Percentiles rank a stretch among this genome's conserved stretches.
Evolutionary conservation across 1,140 invertebrate species (phyloP).

Genomic region (Phymorhynchus buccinoides): DNA sequence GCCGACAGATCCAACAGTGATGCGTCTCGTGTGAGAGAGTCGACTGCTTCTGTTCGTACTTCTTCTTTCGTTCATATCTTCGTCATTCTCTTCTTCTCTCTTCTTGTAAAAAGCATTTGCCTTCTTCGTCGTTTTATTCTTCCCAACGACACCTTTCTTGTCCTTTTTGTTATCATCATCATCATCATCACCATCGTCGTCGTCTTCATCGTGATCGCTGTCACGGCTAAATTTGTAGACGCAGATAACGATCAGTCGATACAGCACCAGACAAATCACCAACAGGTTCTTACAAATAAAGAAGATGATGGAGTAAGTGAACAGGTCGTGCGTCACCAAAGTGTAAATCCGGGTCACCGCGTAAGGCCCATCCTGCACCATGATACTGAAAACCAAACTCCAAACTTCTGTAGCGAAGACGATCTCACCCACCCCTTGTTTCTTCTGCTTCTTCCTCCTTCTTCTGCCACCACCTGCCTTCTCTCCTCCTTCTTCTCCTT

Average conservation of each 20-base stretch:
- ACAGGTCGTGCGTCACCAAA: slow-evolving; percentile 76
- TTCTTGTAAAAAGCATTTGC: too few relatives aligned
- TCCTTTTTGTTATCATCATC: too few relatives aligned
- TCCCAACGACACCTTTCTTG: neutral
- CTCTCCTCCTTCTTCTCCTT: neutral
- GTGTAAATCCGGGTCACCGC: slow-evolving; percentile 24
- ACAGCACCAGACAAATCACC: slow-evolving; percentile 80
- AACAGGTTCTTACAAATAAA: slow-evolving; percentile 90
- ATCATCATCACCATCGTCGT: too few relatives aligned
- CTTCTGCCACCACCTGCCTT: too few relatives aligned
- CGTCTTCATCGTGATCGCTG: neutral
- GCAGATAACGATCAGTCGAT: slow-evolving; percentile 50
- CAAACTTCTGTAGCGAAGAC: slow-evolving; percentile 82
- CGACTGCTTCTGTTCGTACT: too few relatives aligned
- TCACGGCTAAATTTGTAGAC: neutral
- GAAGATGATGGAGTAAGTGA: slow-evolving; percentile 91
- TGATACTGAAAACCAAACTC: slow-evolving; percentile 77
- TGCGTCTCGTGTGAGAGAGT: too few relatives aligned
- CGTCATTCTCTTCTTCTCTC: too few relatives aligned
- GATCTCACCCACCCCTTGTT: slow-evolving; percentile 21
- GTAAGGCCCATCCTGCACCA: slow-evolving; percentile 65
- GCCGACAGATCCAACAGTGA: too few relatives aligned
- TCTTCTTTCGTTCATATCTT: too few relatives aligned
- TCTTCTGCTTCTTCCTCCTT: slow-evolving; percentile 28
- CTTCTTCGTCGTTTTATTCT: neutral